These are phyloP conservation scores for Anguilla marmorata DNA, from an alignment of 2,797 vertebrate genomes.

Conservation along the genomic window DNA sequence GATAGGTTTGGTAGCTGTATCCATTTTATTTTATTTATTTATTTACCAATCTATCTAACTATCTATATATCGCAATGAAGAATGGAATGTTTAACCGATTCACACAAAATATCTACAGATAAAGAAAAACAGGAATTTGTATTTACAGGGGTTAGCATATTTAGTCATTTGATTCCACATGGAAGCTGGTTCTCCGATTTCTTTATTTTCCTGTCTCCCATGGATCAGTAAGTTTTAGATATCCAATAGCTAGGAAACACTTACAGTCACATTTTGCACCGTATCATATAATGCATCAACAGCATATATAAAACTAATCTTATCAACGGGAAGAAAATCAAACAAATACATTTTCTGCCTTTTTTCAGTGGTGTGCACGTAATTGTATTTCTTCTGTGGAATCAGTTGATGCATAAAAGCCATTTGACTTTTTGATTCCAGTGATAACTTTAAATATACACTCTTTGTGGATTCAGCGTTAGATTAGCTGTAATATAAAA, in stretches of 20 bases:
- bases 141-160: neutral
- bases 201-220: neutral
- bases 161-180: neutral
- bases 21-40: constrained; percentile 48
- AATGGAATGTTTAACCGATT: neutral
- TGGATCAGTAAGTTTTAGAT: neutral
- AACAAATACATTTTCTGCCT: neutral
- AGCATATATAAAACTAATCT: neutral
- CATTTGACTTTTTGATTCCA: neutral
- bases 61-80: neutral
- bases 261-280: neutral
- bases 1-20: constrained; percentile 53
- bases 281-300: neutral
- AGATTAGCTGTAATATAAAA: neutral
- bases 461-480: neutral
- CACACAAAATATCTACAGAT: neutral
- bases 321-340: neutral
- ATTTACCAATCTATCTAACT: constrained; percentile 43
- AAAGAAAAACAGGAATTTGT: constrained; percentile 15
- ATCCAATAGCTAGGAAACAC: neutral
- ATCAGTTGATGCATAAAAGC: neutral
- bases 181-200: neutral
- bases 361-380: neutral
- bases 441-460: neutral
- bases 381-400: neutral